phyloP scores from a whole-genome alignment of 2,888 invertebrate species.

The Smittia aterrima region DNA sequence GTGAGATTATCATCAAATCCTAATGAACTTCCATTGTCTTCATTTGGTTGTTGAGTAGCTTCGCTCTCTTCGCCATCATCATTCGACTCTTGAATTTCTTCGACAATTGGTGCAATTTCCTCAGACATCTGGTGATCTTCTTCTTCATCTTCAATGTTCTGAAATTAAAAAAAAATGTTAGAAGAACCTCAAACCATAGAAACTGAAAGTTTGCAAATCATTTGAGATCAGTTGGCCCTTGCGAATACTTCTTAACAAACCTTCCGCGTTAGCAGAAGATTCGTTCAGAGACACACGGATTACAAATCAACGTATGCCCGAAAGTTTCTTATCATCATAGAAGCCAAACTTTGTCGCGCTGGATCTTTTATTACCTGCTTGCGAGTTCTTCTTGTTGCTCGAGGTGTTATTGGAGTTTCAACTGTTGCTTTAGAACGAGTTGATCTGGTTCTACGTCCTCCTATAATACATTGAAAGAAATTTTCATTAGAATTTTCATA shows the following conservation, averaged over 20 bases:
- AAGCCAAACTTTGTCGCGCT: neutral
- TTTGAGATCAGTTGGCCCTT: constrained; percentile 53
- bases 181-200: neutral
- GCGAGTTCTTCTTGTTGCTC: constrained; percentile 1
- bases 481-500: too few species aligned
- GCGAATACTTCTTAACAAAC: constrained; percentile 49
- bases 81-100: constrained; percentile 30
- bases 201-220: neutral
- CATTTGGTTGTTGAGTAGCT: constrained; percentile 30
- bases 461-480: neutral
- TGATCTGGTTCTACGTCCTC: constrained; percentile 35
- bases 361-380: constrained; percentile 19
- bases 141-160: constrained; percentile 41
- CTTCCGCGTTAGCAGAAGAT: constrained; percentile 33
- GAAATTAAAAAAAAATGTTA: constrained; percentile 7
- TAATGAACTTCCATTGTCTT: constrained; percentile 31
- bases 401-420: neutral
- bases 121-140: constrained; percentile 22
- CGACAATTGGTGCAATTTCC: constrained; percentile 36
- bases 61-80: constrained; percentile 39
- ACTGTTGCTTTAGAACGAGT: neutral
- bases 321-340: constrained; percentile 35
- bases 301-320: constrained; percentile 23
- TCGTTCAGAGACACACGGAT: constrained; percentile 9
- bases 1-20: constrained; percentile 41